phyloP scores from a whole-genome alignment of 2,113 vertebrate species.

The Varanus salvator region DNA sequence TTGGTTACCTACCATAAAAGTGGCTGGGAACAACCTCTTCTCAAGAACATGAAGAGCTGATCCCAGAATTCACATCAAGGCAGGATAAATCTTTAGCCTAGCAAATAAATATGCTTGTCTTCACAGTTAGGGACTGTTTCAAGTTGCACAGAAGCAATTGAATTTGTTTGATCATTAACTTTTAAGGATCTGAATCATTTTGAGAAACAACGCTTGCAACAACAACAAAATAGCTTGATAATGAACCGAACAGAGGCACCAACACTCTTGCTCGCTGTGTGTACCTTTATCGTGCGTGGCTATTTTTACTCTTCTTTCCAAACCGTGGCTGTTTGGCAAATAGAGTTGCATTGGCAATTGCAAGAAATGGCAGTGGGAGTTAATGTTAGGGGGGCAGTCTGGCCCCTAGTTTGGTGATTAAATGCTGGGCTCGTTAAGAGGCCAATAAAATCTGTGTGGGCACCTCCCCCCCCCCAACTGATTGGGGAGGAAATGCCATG shows the following conservation, averaged over 20 bases:
- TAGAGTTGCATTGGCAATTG: background rate
- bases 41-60: background rate
- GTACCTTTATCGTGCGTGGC: background rate
- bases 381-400: background rate
- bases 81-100: background rate
- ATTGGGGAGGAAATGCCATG: background rate
- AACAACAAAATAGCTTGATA: background rate
- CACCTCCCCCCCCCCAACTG: background rate
- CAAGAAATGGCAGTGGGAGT: background rate
- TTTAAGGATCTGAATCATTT: background rate
- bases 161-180: background rate
- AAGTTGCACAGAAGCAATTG: background rate
- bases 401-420: background rate
- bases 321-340: background rate
- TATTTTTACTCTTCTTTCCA: background rate
- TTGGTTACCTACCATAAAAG: background rate
- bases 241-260: background rate
- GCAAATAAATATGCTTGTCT: background rate
- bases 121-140: no score
- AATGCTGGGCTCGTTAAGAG: background rate
- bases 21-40: background rate
- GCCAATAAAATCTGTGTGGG: background rate
- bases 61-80: background rate
- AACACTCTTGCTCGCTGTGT: background rate
- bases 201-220: background rate